Evolutionary conservation across 2,797 vertebrate species (phyloP).

Genomic region (Peromyscus eremicus): DNA sequence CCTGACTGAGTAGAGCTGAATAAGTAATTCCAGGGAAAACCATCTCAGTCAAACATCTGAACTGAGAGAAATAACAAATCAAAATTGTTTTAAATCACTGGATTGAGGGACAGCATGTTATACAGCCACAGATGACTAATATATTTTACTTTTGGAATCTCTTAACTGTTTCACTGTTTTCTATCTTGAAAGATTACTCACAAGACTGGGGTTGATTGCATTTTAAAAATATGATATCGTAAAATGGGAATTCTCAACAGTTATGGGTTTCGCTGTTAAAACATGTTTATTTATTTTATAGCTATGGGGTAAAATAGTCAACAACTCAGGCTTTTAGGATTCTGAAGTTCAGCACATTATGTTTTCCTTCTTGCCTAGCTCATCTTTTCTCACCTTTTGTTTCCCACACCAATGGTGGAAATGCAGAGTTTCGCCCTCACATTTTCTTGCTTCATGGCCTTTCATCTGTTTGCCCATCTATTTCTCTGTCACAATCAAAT

Average conservation of each 20-base stretch:
- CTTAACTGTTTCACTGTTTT: neutral
- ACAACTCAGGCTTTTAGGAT: neutral
- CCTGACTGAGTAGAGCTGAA: neutral
- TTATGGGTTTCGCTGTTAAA: constrained; percentile 17
- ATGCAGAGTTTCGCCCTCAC: neutral
- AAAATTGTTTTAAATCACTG: neutral
- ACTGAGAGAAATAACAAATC: neutral
- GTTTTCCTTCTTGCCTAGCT: neutral
- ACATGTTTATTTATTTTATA: constrained; percentile 59
- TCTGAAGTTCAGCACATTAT: neutral
- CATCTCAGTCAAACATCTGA: neutral
- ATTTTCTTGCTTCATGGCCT: neutral
- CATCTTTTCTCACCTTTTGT: neutral
- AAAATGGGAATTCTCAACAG: constrained; percentile 18
- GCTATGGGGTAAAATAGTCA: constrained; percentile 21
- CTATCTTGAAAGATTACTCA: neutral
- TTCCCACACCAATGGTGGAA: neutral
- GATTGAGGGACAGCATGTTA: neutral
- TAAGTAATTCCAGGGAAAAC: neutral
- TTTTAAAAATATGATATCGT: constrained; percentile 45
- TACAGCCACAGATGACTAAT: neutral
- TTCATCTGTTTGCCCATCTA: neutral
- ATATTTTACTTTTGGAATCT: neutral
- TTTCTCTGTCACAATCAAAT: constrained; percentile 33
- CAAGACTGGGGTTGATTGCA: neutral